These are phyloP conservation scores for Cheirogaleus major DNA, from an alignment of 2,797 vertebrate genomes.

Conservation along the genomic window DNA sequence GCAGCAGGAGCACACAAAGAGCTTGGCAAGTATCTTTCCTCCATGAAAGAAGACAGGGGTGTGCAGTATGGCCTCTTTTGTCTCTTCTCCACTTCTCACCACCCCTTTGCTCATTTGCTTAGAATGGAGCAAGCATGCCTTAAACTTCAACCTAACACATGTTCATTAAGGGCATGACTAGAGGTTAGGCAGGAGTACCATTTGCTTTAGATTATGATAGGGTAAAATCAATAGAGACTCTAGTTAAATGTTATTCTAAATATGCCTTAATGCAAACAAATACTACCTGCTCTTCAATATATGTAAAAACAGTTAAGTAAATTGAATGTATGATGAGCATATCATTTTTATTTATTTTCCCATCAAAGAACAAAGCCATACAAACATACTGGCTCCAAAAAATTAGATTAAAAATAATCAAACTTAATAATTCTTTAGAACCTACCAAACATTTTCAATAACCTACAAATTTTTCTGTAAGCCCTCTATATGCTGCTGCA, in stretches of 20 bases:
- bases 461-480: not conserved
- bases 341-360: not conserved
- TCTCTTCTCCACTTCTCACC: not conserved
- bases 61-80: not conserved
- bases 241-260: not conserved
- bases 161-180: not conserved
- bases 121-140: not conserved
- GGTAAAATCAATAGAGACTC: not conserved
- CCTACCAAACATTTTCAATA: not conserved
- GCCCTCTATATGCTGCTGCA: not conserved
- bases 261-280: not conserved
- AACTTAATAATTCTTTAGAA: not conserved
- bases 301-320: not conserved
- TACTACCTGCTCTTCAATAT: not conserved
- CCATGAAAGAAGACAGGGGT: not conserved
- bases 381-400: not conserved
- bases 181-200: not conserved
- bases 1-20: not conserved
- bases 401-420: slow-evolving; percentile 12
- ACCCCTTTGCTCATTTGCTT: slow-evolving; percentile 7
- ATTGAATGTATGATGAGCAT: not conserved
- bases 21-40: not conserved
- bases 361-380: not conserved
- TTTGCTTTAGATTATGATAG: not conserved
- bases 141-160: not conserved